These are phyloP conservation scores for Proctacanthus coquilletti DNA, from an alignment of 1,140 invertebrate species.

Conservation along the genomic window DNA sequence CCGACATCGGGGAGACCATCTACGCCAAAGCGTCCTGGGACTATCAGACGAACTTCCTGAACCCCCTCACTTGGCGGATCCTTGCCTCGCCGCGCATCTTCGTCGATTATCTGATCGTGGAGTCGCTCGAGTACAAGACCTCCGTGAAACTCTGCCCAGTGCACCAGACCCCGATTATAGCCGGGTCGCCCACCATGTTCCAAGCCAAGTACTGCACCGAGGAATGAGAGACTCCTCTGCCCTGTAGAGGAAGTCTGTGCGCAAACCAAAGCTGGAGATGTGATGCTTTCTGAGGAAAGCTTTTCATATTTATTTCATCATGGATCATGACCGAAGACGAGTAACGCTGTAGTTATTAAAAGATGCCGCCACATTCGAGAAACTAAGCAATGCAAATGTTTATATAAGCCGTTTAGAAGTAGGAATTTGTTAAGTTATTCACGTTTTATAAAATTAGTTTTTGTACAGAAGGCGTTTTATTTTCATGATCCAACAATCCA, in stretches of 20 bases:
- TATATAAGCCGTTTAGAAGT: too few relatives aligned
- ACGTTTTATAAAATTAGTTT: too few relatives aligned
- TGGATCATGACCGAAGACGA: too few relatives aligned
- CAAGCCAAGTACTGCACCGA: conserved; percentile 35
- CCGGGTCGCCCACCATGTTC: conserved; percentile 35
- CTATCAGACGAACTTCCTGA: conserved; percentile 58
- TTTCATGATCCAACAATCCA: too few relatives aligned
- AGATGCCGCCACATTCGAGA: too few relatives aligned
- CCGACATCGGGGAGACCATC: conserved; percentile 43
- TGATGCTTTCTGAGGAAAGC: not conserved
- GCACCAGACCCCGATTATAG: conserved; percentile 35
- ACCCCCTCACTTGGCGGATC: conserved; percentile 68
- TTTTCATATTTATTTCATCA: not conserved
- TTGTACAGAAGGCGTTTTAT: too few relatives aligned
- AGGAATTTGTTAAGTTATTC: too few relatives aligned
- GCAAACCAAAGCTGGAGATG: not conserved
- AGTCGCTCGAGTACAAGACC: conserved; percentile 41
- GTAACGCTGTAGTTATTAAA: too few relatives aligned
- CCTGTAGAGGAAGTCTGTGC: not conserved
- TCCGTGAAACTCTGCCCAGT: conserved; percentile 42
- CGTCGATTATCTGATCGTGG: conserved; percentile 50
- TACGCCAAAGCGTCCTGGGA: conserved; percentile 58
- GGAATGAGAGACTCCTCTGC: conserved; percentile 10
- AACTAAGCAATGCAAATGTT: too few relatives aligned
- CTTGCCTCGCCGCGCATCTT: conserved; percentile 53